phyloP scores from a whole-genome alignment of 2,113 vertebrate genomes.

The Rhea pennata region DNA sequence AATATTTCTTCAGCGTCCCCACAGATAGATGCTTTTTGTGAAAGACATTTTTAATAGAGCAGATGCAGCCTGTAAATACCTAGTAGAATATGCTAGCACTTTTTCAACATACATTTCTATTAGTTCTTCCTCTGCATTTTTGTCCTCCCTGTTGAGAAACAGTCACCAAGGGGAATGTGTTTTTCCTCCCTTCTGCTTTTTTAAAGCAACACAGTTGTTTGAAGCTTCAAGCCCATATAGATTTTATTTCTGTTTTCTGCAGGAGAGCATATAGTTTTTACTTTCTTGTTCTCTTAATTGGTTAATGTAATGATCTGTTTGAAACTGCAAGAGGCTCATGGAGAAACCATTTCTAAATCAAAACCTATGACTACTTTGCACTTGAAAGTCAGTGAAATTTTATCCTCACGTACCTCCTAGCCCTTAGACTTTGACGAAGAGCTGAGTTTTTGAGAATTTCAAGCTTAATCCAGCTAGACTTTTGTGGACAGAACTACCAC shows the following conservation, averaged over 20 bases:
- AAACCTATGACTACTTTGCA: background rate
- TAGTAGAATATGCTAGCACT: rapidly evolving
- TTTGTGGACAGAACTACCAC: background rate
- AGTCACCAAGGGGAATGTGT: background rate
- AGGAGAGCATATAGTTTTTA: background rate
- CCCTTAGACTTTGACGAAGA: background rate
- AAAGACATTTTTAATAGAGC: background rate
- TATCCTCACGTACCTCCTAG: background rate
- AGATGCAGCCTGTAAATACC: background rate
- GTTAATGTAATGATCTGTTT: background rate
- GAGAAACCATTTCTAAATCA: background rate
- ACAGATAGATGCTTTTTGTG: background rate
- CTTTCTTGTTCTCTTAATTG: background rate
- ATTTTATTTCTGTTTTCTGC: background rate
- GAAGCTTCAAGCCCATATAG: background rate
- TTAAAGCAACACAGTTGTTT: background rate
- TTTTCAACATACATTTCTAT: background rate
- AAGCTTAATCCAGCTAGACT: background rate
- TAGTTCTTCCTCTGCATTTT: background rate
- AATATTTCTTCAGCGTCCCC: background rate
- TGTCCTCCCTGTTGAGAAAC: background rate
- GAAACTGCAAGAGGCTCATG: background rate
- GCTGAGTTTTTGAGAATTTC: background rate
- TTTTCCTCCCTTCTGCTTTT: background rate
- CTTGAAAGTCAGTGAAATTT: background rate